Conservation (phyloP, 2,113 vertebrate species). For the Cyprinus carpio region DNA sequence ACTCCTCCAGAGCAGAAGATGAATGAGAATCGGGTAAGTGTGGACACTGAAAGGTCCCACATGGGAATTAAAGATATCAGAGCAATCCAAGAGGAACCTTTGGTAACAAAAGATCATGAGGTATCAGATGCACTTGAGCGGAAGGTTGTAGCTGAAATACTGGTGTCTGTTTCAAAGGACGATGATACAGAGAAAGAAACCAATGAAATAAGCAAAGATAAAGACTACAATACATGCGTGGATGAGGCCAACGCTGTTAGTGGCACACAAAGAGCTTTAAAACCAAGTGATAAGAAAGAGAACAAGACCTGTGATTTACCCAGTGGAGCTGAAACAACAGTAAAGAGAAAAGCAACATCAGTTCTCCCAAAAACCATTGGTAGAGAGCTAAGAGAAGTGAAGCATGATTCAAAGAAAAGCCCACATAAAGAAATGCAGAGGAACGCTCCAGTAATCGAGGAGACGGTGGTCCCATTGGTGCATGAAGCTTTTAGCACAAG, state of each 20-base stretch:
- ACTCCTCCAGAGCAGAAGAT: conserved; percentile 18
- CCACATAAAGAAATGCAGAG: conserved; percentile 54
- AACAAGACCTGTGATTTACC: conserved; percentile 10
- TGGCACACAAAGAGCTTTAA: background rate
- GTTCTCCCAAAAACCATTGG: conserved; percentile 34
- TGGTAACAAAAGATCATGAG: background rate
- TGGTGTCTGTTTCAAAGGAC: conserved; percentile 31
- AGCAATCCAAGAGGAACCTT: background rate
- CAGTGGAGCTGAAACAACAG: conserved; percentile 31
- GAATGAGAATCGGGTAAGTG: conserved; percentile 5
- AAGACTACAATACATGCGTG: background rate
- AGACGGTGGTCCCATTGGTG: conserved; percentile 28
- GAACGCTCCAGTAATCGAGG: conserved; percentile 51
- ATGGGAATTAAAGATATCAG: background rate
- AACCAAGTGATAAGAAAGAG: background rate
- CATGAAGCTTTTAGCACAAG: conserved; percentile 59
- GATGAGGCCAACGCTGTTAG: background rate
- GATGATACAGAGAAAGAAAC: conserved; percentile 22
- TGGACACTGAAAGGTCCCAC: background rate
- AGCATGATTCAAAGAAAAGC: conserved; percentile 9
- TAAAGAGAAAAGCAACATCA: background rate
- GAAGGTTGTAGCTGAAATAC: background rate
- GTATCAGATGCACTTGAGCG: conserved; percentile 32
- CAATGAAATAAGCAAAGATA: conserved; percentile 29
- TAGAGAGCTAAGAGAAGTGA: background rate